Percentiles rank a stretch among this genome's conserved stretches.
Conservation (phyloP, 2,797 vertebrate genomes). For the Gymnopithys bicolor region DNA sequence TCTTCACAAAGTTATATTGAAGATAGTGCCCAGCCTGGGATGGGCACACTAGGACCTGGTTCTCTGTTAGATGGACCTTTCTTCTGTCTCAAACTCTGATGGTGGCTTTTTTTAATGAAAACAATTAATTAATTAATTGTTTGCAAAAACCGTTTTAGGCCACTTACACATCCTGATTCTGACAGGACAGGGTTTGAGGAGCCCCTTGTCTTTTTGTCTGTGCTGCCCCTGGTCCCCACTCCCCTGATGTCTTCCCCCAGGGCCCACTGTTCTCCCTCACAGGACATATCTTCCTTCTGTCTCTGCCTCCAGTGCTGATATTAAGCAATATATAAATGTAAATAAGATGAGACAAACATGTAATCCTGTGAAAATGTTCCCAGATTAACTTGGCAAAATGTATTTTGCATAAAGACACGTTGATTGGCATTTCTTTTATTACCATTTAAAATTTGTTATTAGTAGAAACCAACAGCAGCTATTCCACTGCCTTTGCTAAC, state of each 20-base stretch:
- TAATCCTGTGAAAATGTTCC: neutral
- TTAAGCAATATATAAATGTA: neutral
- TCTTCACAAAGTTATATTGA: neutral
- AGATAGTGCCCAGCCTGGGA: neutral
- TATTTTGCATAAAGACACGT: neutral
- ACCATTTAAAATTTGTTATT: neutral
- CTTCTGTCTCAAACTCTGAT: neutral
- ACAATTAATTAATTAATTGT: neutral
- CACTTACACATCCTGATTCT: neutral
- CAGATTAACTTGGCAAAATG: neutral
- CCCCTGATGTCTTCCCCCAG: neutral
- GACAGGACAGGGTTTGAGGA: neutral
- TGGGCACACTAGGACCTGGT: neutral
- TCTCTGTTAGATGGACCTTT: neutral
- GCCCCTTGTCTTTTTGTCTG: neutral
- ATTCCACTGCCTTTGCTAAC: neutral
- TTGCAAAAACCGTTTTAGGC: neutral
- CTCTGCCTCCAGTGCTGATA: neutral
- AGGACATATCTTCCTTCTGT: fast-evolving
- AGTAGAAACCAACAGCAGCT: neutral
- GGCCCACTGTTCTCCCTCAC: neutral
- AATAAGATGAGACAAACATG: neutral
- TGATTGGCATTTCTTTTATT: neutral
- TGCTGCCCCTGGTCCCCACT: fast-evolving
- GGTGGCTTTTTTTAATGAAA: neutral